Evolutionary conservation across 2,888 invertebrate genomes (phyloP).

Genomic region (Mythimna impura): DNA sequence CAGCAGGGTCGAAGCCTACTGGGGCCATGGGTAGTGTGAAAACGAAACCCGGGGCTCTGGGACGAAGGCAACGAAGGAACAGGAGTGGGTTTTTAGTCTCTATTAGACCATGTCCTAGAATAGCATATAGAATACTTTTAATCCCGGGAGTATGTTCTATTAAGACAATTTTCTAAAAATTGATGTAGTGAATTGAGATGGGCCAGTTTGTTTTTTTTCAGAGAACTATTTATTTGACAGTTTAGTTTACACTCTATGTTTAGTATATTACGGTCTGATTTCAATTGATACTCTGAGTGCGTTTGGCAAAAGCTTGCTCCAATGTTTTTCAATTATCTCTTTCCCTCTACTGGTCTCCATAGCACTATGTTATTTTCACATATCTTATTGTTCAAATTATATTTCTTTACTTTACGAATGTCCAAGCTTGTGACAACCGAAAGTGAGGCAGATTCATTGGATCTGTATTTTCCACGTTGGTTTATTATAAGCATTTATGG

Average conservation of each 20-base stretch:
- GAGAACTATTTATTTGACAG: background rate
- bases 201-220: background rate
- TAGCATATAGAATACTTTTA: no score
- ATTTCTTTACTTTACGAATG: constrained; percentile 16
- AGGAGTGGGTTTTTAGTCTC: no score
- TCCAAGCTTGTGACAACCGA: background rate
- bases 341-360: background rate
- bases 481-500: constrained; percentile 43
- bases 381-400: background rate
- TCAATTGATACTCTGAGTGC: no score
- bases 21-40: no score
- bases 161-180: background rate
- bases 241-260: no score
- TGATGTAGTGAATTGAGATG: background rate
- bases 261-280: no score
- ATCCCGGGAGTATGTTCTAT: no score
- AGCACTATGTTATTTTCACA: background rate
- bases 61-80: no score
- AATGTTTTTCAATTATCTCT: background rate
- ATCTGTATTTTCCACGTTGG: constrained; percentile 34
- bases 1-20: no score
- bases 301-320: background rate
- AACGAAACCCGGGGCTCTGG: no score
- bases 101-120: no score
- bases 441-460: constrained; percentile 45